Conservation (phyloP, 2,797 vertebrate genomes). For the Hirundo rustica region DNA sequence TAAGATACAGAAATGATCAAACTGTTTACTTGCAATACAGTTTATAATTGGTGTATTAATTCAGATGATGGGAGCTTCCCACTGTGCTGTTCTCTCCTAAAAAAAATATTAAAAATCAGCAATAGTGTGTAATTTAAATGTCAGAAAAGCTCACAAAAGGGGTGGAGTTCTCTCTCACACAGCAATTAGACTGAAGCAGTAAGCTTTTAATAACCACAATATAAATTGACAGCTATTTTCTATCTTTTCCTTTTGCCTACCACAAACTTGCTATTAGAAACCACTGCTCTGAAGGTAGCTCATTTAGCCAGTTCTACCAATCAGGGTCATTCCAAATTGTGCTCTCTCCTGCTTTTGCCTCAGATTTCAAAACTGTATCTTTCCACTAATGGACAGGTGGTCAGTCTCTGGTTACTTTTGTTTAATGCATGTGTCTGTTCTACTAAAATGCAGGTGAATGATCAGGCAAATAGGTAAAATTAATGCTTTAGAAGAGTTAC, state of each 20-base stretch:
- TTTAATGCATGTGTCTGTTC: neutral
- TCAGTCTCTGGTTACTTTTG: neutral
- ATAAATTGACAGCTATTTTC: conserved; percentile 48
- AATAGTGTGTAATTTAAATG: conserved; percentile 56
- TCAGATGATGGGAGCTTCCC: conserved; percentile 22
- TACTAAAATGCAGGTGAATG: conserved; percentile 8
- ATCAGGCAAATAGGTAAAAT: neutral
- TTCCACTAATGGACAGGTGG: neutral
- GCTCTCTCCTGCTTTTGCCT: neutral
- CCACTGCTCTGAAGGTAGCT: neutral
- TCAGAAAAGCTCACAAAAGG: conserved; percentile 61
- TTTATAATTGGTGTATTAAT: conserved; percentile 57
- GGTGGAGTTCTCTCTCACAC: conserved; percentile 16
- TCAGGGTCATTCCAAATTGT: neutral
- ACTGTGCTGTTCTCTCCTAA: neutral
- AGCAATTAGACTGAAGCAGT: conserved; percentile 55
- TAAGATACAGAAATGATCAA: conserved; percentile 55
- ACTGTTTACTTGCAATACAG: conserved; percentile 45
- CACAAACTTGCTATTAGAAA: conserved; percentile 12
- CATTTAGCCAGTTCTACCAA: neutral
- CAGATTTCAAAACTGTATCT: neutral
- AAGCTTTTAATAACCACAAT: conserved; percentile 47
- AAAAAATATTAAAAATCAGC: conserved; percentile 7
- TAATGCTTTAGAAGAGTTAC: neutral
- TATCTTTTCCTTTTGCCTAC: conserved; percentile 22